Conservation (phyloP, 2,113 vertebrate genomes). For the Laticauda colubrina region DNA sequence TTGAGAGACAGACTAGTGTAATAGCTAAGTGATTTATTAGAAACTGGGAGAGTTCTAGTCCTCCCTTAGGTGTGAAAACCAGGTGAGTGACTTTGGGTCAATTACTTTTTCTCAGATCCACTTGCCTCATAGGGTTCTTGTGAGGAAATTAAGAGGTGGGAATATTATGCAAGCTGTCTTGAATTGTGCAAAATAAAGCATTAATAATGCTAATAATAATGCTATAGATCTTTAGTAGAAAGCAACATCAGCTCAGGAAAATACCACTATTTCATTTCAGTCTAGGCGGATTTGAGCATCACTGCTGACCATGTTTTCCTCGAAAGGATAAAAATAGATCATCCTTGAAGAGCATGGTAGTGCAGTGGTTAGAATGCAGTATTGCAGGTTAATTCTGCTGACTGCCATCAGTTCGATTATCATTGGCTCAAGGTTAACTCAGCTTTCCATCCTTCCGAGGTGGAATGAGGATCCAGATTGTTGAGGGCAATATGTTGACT, state of each 20-base stretch:
- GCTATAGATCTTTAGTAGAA: background rate
- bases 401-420: no score
- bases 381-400: no score
- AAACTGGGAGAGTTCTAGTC: background rate
- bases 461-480: no score
- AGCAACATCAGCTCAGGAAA: background rate
- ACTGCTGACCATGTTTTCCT: background rate
- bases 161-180: background rate
- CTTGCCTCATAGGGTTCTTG: background rate
- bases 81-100: background rate
- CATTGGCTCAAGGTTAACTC: no score
- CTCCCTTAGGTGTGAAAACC: background rate
- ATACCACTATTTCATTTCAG: background rate
- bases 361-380: no score
- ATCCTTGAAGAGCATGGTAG: background rate
- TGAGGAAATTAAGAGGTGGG: background rate
- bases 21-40: background rate
- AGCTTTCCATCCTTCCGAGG: no score
- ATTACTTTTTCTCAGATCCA: background rate
- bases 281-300: background rate
- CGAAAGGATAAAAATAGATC: background rate
- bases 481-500: no score
- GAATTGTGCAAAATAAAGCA: background rate
- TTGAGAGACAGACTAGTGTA: background rate
- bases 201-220: background rate